These are phyloP conservation scores for Tribolium castaneum DNA, from an alignment of 1,140 invertebrate species.

Conservation along the genomic window DNA sequence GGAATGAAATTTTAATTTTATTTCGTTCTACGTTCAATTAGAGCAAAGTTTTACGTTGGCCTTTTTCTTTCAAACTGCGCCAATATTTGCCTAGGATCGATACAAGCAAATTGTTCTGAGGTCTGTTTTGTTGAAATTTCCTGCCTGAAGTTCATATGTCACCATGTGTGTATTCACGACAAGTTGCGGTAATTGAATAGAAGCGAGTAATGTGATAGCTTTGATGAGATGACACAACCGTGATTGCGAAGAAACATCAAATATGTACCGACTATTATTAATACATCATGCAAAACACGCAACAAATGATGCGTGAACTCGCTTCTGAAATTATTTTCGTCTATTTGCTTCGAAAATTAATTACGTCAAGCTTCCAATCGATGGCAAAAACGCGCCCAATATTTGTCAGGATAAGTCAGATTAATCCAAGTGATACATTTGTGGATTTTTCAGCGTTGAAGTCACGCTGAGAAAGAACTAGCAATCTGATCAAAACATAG, in stretches of 20 bases:
- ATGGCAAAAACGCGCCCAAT: not conserved
- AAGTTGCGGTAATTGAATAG: slow-evolving; percentile 16
- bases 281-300: slow-evolving; percentile 5
- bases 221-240: slow-evolving; percentile 11
- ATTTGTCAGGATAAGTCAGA: not conserved
- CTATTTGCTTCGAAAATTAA: not conserved
- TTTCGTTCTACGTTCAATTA: not conserved
- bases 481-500: slow-evolving; percentile 5
- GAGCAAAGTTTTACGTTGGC: not conserved
- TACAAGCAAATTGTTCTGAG: not conserved
- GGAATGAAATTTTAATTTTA: not conserved
- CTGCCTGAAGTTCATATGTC: slow-evolving; percentile 3
- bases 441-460: not conserved
- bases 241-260: slow-evolving; percentile 30
- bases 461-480: not conserved
- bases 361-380: not conserved
- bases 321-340: not conserved
- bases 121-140: slow-evolving; percentile 5
- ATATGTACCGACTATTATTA: slow-evolving; percentile 19
- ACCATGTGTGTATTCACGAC: slow-evolving; percentile 14
- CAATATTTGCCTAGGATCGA: not conserved
- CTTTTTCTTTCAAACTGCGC: not conserved
- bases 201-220: slow-evolving; percentile 18
- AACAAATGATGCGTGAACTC: not conserved
- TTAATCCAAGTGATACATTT: not conserved